Conservation (phyloP, 2,888 invertebrate genomes). For the Villa cingulata region DNA sequence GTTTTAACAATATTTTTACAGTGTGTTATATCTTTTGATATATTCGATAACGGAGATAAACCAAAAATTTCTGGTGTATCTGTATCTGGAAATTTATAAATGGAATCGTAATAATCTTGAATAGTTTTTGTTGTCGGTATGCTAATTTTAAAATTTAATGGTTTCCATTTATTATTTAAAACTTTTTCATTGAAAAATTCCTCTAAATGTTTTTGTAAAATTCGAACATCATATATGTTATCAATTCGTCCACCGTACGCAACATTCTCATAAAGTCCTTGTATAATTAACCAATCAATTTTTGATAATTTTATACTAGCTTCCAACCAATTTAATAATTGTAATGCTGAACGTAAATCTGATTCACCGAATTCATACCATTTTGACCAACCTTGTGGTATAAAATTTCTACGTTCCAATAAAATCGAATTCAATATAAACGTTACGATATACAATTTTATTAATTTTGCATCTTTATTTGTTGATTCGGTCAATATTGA, state of each 20-base stretch:
- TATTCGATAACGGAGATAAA: conserved; percentile 29
- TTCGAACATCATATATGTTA: conserved; percentile 50
- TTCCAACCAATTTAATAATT: conserved; percentile 36
- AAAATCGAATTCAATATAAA: conserved; percentile 82
- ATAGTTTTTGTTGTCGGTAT: conserved; percentile 29
- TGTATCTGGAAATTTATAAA: conserved; percentile 28
- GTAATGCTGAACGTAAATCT: conserved; percentile 62
- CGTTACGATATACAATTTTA: conserved; percentile 57
- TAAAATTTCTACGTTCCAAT: conserved; percentile 81
- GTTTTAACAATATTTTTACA: conserved; percentile 26
- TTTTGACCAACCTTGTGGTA: conserved; percentile 85
- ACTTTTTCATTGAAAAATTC: conserved; percentile 46
- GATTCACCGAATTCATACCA: conserved; percentile 77
- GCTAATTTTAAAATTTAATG: conserved; percentile 37
- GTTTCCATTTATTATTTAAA: conserved; percentile 45
- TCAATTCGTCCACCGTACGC: conserved; percentile 81
- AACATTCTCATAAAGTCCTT: conserved; percentile 62
- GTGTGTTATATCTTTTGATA: conserved; percentile 27
- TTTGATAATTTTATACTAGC: conserved; percentile 21
- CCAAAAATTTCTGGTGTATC: conserved; percentile 31
- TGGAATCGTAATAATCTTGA: conserved; percentile 29
- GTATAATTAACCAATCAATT: conserved; percentile 56
- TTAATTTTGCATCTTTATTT: conserved; percentile 33
- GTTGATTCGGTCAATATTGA: conserved; percentile 13
- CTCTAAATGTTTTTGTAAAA: conserved; percentile 40